Evolutionary conservation across 2,113 vertebrate species (phyloP), one percentile per base, ranked within the genome.

Genomic region (Rhagologus leucostigma): DNA sequence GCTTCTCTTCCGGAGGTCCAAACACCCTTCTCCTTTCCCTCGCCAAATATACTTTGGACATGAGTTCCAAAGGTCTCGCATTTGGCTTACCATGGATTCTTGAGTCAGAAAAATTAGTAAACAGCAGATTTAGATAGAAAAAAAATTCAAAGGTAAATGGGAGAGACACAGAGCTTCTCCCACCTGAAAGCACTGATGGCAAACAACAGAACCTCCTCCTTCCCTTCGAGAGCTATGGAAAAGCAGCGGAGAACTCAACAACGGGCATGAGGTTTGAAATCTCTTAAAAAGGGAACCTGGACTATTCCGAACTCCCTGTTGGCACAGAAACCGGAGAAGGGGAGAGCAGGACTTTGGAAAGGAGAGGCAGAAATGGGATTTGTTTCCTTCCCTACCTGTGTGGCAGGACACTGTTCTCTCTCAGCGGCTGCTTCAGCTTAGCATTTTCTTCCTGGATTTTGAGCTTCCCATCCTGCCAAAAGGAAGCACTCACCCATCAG

Each of bases 401-500:
- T 50, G 94, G 64, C 56, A 93, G 77, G 91, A 78, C 64, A 23
- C 95, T 87, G 86, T 92, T 87, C 49, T 98, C 98, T 50, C 98
- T 98, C 7, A 67, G 64, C 0, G 90, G 62, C 12, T 87, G 85
- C 46, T 91, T 96, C 22, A 91, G n/a, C 81, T 97, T 97, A 26
- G 97, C 68, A 7, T 96, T 98, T 91, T 98, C 98, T 63, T 98
- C 98, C 86, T 91, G 98, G 68, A 78, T 93, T 29, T 87, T 96
- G 10, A 94, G 92, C 77, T 97, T 98, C 56, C 87, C 96, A 32
- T 97, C 97, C 98, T 98, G 97, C 69, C 88, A 89, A 96, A 93
- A 97, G 57, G 44, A 87, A 95, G 95, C 24, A n/a, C 16, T 50
- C 19, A 57, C 26, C 29, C 32, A n/a, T 89, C 69, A 95, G 81